Percentiles rank a stretch among this genome's conserved stretches.
phyloP scores from a whole-genome alignment of 2,113 vertebrate genomes.

The Limanda limanda region DNA sequence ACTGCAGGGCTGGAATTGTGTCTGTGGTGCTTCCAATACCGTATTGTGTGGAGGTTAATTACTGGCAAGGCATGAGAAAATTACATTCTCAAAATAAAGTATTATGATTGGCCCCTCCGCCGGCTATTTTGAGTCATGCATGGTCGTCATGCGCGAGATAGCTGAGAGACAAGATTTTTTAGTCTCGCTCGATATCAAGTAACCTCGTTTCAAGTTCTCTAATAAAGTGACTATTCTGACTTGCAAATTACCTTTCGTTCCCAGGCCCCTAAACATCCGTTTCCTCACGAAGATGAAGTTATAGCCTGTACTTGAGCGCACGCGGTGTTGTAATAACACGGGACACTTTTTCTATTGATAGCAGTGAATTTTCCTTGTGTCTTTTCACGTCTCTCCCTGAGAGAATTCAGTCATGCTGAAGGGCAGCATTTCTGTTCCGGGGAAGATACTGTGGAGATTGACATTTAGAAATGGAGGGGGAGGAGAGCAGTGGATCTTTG shows the following conservation, averaged over 20 bases:
- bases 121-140: slow-evolving; percentile 80
- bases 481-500: slow-evolving; percentile 42
- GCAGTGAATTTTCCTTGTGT: slow-evolving; percentile 65
- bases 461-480: slow-evolving; percentile 71
- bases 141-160: slow-evolving; percentile 80
- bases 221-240: slow-evolving; percentile 82
- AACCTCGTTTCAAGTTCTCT: slow-evolving; percentile 82
- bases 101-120: slow-evolving; percentile 81
- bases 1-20: slow-evolving; percentile 78
- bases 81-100: slow-evolving; percentile 87
- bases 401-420: slow-evolving; percentile 72
- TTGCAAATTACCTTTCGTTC: slow-evolving; percentile 83
- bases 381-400: slow-evolving; percentile 63
- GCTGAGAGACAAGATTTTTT: slow-evolving; percentile 83
- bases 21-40: slow-evolving; percentile 82
- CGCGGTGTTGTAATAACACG: slow-evolving; percentile 74
- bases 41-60: slow-evolving; percentile 87
- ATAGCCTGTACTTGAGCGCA: slow-evolving; percentile 75
- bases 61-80: slow-evolving; percentile 85
- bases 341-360: slow-evolving; percentile 69
- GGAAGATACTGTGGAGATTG: slow-evolving; percentile 61
- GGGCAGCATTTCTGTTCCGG: slow-evolving; percentile 58
- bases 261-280: slow-evolving; percentile 75
- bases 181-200: slow-evolving; percentile 83
- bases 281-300: slow-evolving; percentile 80